phyloP scores from a whole-genome alignment of 2,113 vertebrate species.

The Mastomys coucha region DNA sequence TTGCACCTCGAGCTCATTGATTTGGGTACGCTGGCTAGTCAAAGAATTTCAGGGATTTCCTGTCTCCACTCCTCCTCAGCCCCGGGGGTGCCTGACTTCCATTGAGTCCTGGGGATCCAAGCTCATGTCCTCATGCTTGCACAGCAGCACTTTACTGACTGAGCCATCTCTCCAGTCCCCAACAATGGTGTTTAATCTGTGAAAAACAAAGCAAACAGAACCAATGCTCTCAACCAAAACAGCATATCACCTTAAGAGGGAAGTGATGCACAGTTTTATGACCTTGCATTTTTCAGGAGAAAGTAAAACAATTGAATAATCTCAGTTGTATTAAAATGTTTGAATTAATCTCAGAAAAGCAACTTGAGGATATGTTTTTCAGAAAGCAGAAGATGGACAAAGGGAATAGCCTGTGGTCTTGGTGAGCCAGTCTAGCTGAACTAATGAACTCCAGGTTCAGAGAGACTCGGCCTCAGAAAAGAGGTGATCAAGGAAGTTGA shows the following conservation, averaged over 20 bases:
- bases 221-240: not conserved
- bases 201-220: not conserved
- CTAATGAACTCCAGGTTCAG: too few relatives aligned
- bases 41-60: not conserved
- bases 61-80: not conserved
- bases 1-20: not conserved
- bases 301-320: not conserved
- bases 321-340: slow-evolving; percentile 50
- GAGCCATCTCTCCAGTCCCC: too few relatives aligned
- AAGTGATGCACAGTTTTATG: not conserved
- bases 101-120: not conserved
- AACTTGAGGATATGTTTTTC: not conserved
- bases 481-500: too few relatives aligned
- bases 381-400: slow-evolving; percentile 2
- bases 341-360: not conserved
- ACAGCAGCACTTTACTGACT: not conserved
- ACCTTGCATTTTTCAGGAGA: not conserved
- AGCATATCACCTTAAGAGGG: not conserved
- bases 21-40: not conserved
- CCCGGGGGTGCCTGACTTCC: not conserved
- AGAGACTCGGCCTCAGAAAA: not conserved
- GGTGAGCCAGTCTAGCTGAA: not conserved
- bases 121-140: not conserved
- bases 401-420: not conserved
- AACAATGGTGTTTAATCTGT: not conserved